A percentile compares a stretch with the other conserved stretches of the same genome.
phyloP scores from a whole-genome alignment of 2,113 vertebrate species.

The Pseudonaja textilis region DNA sequence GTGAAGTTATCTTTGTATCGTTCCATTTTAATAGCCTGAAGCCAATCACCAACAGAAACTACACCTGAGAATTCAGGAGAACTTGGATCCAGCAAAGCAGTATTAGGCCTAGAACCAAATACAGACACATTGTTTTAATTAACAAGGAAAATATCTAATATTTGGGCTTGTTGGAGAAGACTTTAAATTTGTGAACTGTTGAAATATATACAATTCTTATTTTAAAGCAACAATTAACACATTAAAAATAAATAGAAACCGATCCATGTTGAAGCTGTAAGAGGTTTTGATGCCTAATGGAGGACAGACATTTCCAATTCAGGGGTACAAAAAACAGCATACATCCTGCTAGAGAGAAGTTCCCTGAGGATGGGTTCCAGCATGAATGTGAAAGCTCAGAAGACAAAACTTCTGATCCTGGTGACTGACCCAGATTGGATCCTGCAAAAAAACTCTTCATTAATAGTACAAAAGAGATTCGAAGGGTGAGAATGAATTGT shows the following conservation, averaged over 20 bases:
- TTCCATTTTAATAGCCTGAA: slow-evolving; percentile 96
- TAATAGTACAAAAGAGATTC: background rate
- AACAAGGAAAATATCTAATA: background rate
- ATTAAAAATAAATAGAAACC: background rate
- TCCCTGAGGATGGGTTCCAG: background rate
- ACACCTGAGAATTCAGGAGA: slow-evolving; percentile 84
- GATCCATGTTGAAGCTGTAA: background rate
- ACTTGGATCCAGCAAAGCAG: slow-evolving; percentile 89
- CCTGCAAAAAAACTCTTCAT: slow-evolving; percentile 31
- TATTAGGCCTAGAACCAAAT: slow-evolving; percentile 78
- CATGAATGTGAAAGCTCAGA: background rate
- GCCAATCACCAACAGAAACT: slow-evolving; percentile 91
- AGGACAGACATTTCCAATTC: background rate
- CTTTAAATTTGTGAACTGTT: background rate
- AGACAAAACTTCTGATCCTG: background rate
- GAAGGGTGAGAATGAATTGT: background rate
- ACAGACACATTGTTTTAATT: slow-evolving; percentile 5
- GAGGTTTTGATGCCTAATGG: background rate
- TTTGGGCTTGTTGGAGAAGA: background rate
- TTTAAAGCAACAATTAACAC: background rate
- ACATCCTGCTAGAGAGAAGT: background rate
- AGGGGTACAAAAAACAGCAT: background rate
- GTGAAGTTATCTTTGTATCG: slow-evolving; percentile 96
- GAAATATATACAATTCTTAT: background rate
- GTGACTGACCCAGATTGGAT: background rate